Conservation (phyloP, 2,888 invertebrate genomes). For the Sipha maydis region DNA sequence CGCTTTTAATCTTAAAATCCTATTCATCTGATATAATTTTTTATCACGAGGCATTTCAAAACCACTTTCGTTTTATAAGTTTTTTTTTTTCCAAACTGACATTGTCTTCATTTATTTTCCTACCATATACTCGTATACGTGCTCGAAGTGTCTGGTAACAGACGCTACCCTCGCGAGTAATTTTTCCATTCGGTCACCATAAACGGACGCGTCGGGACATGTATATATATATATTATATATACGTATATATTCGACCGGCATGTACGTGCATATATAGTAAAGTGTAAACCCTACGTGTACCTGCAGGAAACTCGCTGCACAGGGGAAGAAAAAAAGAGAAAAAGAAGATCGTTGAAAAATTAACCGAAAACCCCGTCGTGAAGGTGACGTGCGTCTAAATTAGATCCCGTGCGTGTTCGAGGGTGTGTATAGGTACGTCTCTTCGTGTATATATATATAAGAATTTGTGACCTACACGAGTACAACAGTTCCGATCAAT, state of each 20-base stretch:
- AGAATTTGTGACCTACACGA: background rate
- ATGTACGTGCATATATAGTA: background rate
- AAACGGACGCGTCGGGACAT: background rate
- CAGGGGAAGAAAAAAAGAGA: background rate
- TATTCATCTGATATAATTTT: background rate
- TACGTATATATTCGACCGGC: background rate
- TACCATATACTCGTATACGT: slow-evolving; percentile 1
- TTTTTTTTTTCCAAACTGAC: background rate
- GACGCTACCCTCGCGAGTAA: background rate
- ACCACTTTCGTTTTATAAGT: background rate
- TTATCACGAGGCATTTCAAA: background rate
- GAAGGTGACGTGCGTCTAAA: slow-evolving; percentile 10
- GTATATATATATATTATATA: no score
- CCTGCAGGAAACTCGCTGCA: background rate
- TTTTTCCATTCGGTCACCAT: slow-evolving; percentile 7
- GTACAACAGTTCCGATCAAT: slow-evolving; percentile 22
- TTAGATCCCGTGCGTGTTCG: background rate
- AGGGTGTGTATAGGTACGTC: background rate
- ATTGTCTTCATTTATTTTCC: background rate
- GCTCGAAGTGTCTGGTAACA: background rate
- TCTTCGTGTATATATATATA: no score
- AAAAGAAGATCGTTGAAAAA: slow-evolving; percentile 24
- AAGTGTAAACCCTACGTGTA: background rate
- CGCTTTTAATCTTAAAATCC: background rate
- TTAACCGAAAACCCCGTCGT: slow-evolving; percentile 1